Percentiles rank a stretch among this genome's conserved stretches.
Evolutionary conservation across 2,113 vertebrate species (phyloP).

Genomic region (Opisthocomus hoazin): DNA sequence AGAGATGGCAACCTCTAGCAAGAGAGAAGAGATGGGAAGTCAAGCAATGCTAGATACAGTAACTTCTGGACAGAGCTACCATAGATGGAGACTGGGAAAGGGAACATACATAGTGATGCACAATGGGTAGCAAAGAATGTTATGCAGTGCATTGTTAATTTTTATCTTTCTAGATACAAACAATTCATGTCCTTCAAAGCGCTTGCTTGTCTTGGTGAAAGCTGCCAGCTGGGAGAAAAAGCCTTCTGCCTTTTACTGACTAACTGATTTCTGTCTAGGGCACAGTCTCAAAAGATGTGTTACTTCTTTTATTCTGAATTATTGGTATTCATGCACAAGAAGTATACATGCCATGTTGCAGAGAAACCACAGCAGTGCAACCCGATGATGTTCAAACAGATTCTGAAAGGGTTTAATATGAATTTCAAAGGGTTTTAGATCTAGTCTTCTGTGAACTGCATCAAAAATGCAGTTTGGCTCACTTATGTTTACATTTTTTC

Average conservation of each 20-base stretch:
- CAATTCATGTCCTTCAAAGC: not conserved
- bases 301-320: not conserved
- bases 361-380: not conserved
- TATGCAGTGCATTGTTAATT: not conserved
- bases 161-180: not conserved
- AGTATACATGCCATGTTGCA: not conserved
- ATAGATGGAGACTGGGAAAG: not conserved
- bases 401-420: not conserved
- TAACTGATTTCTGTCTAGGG: not conserved
- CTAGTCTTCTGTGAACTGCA: not conserved
- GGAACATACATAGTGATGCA: not conserved
- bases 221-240: not conserved
- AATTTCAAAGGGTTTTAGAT: constrained; percentile 14
- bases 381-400: not conserved
- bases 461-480: not conserved
- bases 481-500: not conserved
- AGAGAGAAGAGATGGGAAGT: not conserved
- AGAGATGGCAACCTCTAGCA: not conserved
- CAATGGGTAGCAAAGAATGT: not conserved
- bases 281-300: not conserved
- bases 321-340: not conserved
- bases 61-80: no score
- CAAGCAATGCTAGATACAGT: not conserved
- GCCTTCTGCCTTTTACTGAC: not conserved
- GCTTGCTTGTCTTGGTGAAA: not conserved